A percentile compares a stretch with the other conserved stretches of the same genome.
phyloP scores from a whole-genome alignment of 2,113 vertebrate genomes.

The Notechis scutatus region DNA sequence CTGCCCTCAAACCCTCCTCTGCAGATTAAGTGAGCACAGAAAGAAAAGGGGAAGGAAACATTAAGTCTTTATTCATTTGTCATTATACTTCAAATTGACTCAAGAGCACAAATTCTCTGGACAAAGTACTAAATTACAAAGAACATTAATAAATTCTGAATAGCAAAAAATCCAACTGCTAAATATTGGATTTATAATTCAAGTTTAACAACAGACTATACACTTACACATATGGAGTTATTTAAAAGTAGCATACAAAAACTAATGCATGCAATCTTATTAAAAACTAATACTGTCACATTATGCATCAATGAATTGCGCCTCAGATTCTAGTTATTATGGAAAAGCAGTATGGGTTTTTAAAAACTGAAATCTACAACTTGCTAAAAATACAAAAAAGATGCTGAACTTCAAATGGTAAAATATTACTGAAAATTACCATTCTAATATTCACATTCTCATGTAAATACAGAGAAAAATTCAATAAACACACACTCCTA shows the following conservation, averaged over 20 bases:
- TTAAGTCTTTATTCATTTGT: neutral
- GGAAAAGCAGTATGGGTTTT: neutral
- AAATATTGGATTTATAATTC: neutral
- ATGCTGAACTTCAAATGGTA: neutral
- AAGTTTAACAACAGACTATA: neutral
- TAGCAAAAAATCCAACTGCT: neutral
- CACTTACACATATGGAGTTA: neutral
- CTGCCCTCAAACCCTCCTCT: neutral
- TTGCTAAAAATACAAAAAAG: neutral
- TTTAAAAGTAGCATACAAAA: neutral
- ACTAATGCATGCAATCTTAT: neutral
- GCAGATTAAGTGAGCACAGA: neutral
- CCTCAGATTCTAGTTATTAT: neutral
- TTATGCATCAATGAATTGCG: neutral
- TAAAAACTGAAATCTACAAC: neutral
- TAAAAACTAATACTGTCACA: neutral
- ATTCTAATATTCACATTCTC: neutral
- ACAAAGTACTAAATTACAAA: neutral
- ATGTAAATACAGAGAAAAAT: neutral
- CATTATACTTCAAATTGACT: neutral
- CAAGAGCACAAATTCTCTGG: neutral
- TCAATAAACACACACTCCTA: slow-evolving; percentile 2
- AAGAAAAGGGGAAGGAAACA: neutral
- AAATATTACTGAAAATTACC: neutral
- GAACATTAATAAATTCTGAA: neutral